Conservation (phyloP, 2,113 vertebrate species). For the Gadus chalcogrammus region DNA sequence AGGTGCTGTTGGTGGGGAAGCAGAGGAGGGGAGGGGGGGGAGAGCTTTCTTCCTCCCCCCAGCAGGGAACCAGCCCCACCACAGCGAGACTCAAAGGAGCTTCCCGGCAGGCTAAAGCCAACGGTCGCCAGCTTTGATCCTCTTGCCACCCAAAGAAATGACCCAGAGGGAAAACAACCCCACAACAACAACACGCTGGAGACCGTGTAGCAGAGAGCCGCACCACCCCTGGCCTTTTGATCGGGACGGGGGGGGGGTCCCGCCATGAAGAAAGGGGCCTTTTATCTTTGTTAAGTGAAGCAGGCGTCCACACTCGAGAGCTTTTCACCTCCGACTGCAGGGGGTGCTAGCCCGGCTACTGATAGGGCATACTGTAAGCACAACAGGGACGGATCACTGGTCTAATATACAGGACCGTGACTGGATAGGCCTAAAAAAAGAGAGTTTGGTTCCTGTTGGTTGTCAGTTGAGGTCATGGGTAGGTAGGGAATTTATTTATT, state of each 20-base stretch:
- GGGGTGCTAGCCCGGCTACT: slow-evolving; percentile 30
- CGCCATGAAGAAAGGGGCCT: slow-evolving; percentile 48
- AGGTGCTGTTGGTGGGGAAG: slow-evolving; percentile 26
- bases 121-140: slow-evolving; percentile 80
- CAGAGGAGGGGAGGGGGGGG: slow-evolving; percentile 15
- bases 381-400: too few species aligned
- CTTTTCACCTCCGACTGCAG: slow-evolving; percentile 54
- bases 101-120: slow-evolving; percentile 76
- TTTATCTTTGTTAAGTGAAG: slow-evolving; percentile 65
- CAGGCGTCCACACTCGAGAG: slow-evolving; percentile 67
- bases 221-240: slow-evolving; percentile 75
- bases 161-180: slow-evolving; percentile 12
- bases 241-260: slow-evolving; percentile 61
- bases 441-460: too few species aligned
- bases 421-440: too few species aligned
- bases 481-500: too few species aligned
- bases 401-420: too few species aligned
- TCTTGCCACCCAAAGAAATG: slow-evolving; percentile 62
- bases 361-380: slow-evolving; percentile 34
- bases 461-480: too few species aligned
- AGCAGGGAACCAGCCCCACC: slow-evolving; percentile 66
- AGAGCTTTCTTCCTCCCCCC: slow-evolving; percentile 55
- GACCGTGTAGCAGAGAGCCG: slow-evolving; percentile 53
- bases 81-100: slow-evolving; percentile 65
- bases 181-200: slow-evolving; percentile 45